Evolutionary conservation across 2,113 vertebrate genomes (phyloP).

Genomic region (Labrus mixtus): DNA sequence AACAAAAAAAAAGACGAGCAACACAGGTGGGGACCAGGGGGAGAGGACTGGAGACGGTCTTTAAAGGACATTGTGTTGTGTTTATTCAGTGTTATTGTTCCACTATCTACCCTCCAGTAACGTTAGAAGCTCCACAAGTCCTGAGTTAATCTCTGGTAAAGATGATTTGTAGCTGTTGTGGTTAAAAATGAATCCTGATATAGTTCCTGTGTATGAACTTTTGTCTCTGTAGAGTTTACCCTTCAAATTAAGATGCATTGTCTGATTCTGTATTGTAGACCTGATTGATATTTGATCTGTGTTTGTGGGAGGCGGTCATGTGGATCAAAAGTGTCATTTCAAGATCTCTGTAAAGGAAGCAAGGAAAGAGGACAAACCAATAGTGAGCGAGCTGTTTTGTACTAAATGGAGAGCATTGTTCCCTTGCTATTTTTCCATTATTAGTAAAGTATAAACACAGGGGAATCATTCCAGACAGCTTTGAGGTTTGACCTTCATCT

Average conservation of each 20-base stretch:
- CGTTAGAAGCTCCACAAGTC: constrained; percentile 54
- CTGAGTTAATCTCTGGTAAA: constrained; percentile 36
- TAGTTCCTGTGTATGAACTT: constrained; percentile 53
- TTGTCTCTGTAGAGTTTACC: constrained; percentile 41
- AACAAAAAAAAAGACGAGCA: constrained; percentile 55
- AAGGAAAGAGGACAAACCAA: constrained; percentile 14
- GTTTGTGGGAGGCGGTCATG: constrained; percentile 24
- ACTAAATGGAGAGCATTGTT: constrained; percentile 10
- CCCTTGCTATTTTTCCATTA: constrained; percentile 1
- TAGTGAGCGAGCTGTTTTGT: constrained; percentile 41
- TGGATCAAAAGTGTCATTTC: constrained; percentile 11
- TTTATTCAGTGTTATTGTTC: constrained; percentile 70
- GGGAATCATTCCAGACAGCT: constrained; percentile 60
- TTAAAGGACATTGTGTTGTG: constrained; percentile 36
- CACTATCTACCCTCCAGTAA: constrained; percentile 50
- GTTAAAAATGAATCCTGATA: constrained; percentile 56
- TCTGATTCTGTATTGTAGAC: constrained; percentile 42
- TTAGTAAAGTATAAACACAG: constrained; percentile 8
- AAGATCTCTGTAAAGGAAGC: neutral
- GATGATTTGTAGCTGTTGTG: constrained; percentile 68
- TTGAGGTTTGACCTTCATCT: constrained; percentile 45
- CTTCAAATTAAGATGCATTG: constrained; percentile 31
- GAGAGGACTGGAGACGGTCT: constrained; percentile 44
- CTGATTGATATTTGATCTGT: constrained; percentile 54
- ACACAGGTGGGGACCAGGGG: constrained; percentile 61